Percentiles rank a stretch among this genome's conserved stretches.
Conservation (phyloP, 1,140 invertebrate species). For the Wiebesia pumilae region DNA sequence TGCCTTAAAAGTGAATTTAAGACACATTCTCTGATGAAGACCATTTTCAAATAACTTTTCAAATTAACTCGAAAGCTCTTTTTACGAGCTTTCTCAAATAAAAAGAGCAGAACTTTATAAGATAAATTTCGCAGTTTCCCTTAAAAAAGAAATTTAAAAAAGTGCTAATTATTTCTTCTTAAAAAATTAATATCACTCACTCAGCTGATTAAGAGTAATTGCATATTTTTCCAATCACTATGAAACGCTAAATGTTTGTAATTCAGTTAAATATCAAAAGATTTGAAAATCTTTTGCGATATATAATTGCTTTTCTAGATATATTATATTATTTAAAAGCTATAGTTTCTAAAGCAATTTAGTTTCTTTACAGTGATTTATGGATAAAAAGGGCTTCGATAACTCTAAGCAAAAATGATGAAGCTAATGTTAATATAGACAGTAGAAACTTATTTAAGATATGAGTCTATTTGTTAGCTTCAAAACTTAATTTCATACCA, state of each 20-base stretch:
- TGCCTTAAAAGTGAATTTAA: neutral
- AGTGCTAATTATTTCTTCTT: neutral
- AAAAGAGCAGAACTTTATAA: neutral
- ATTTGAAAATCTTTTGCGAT: too few species aligned
- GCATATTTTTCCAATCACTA: neutral
- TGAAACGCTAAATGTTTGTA: too few species aligned
- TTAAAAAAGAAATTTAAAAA: neutral
- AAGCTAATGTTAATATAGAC: too few species aligned
- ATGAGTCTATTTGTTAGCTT: too few species aligned
- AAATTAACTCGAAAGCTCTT: neutral
- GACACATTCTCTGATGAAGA: neutral
- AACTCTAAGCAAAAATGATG: too few species aligned
- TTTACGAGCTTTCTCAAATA: neutral
- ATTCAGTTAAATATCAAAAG: too few species aligned
- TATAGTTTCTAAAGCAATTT: neutral
- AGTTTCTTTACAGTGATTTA: neutral
- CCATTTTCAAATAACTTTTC: neutral
- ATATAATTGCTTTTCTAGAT: neutral
- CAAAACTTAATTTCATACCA: neutral
- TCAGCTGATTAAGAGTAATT: neutral
- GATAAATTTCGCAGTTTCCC: neutral
- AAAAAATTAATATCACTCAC: neutral
- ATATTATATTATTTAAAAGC: neutral
- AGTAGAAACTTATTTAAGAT: too few species aligned
- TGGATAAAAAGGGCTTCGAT: too few species aligned